A percentile compares a stretch with the other conserved stretches of the same genome.
These are phyloP conservation scores for Blomia tropicalis DNA, from an alignment of 2,888 invertebrate genomes.

Conservation along the genomic window DNA sequence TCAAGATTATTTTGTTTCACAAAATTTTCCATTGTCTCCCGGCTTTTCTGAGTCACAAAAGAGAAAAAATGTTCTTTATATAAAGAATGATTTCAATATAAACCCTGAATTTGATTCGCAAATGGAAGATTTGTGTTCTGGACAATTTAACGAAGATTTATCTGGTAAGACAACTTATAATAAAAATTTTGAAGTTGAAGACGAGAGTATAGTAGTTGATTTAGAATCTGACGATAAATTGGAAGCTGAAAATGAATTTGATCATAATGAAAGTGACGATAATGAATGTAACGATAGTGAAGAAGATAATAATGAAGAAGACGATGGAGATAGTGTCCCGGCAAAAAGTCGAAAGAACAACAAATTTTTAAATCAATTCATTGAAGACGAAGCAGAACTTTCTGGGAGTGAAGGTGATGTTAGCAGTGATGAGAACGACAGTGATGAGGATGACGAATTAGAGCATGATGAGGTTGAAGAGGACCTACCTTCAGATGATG, in stretches of 20 bases:
- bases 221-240: slow-evolving; percentile 14
- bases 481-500: slow-evolving; percentile 18
- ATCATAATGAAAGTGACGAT: slow-evolving; percentile 8
- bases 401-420: slow-evolving; percentile 61
- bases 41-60: not conserved
- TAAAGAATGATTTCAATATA: not conserved
- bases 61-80: not conserved
- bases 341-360: not conserved
- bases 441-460: slow-evolving; percentile 59
- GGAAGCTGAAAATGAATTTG: not conserved
- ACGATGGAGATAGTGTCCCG: not conserved
- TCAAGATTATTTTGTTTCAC: slow-evolving; percentile 13
- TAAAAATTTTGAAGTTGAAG: no score
- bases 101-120: slow-evolving; percentile 17
- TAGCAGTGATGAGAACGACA: slow-evolving; percentile 48
- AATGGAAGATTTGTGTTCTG: slow-evolving; percentile 14
- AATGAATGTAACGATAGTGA: slow-evolving; percentile 3
- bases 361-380: slow-evolving; percentile 44
- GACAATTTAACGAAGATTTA: slow-evolving; percentile 4
- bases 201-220: no score
- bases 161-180: not conserved
- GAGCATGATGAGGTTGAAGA: slow-evolving; percentile 41
- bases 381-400: slow-evolving; percentile 77
- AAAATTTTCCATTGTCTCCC: slow-evolving; percentile 18
- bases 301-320: slow-evolving; percentile 13